A percentile compares a stretch with the other conserved stretches of the same genome.
phyloP scores from a whole-genome alignment of 2,797 vertebrate genomes.

The Peromyscus melanophrys region DNA sequence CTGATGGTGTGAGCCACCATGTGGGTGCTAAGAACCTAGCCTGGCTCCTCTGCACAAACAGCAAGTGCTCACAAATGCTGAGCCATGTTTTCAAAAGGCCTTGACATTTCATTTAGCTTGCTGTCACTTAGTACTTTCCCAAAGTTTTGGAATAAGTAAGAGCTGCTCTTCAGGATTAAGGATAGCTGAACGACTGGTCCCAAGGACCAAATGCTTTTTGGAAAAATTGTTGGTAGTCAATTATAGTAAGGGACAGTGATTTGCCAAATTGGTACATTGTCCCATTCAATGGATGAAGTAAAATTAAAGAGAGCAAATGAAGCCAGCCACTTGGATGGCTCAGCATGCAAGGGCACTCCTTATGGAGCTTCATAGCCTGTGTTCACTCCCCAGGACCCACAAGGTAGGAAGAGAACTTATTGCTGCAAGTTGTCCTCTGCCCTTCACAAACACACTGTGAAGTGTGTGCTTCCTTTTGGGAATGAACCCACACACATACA shows the following conservation, averaged over 20 bases:
- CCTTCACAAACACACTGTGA: background rate
- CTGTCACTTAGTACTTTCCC: slow-evolving; percentile 28
- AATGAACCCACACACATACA: background rate
- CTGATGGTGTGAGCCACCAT: background rate
- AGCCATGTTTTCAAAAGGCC: background rate
- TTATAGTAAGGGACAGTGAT: background rate
- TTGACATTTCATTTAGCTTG: slow-evolving; percentile 6
- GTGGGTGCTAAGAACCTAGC: background rate
- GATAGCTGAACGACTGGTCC: background rate
- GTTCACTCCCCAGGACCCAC: background rate
- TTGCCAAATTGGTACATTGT: background rate
- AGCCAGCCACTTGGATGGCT: background rate
- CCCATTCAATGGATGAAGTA: background rate
- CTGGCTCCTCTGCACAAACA: background rate
- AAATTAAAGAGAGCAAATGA: slow-evolving; percentile 25
- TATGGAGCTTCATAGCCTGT: background rate
- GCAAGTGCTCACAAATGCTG: background rate
- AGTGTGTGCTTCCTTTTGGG: background rate
- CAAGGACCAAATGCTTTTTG: background rate
- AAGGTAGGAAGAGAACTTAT: background rate
- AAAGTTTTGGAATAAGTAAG: slow-evolving; percentile 12
- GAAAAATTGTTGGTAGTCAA: slow-evolving; percentile 11
- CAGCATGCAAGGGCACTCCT: background rate
- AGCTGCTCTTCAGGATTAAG: background rate
- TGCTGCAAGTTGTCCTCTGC: background rate